phyloP scores from a whole-genome alignment of 2,888 invertebrate species.

The Mycalesis mineus region DNA sequence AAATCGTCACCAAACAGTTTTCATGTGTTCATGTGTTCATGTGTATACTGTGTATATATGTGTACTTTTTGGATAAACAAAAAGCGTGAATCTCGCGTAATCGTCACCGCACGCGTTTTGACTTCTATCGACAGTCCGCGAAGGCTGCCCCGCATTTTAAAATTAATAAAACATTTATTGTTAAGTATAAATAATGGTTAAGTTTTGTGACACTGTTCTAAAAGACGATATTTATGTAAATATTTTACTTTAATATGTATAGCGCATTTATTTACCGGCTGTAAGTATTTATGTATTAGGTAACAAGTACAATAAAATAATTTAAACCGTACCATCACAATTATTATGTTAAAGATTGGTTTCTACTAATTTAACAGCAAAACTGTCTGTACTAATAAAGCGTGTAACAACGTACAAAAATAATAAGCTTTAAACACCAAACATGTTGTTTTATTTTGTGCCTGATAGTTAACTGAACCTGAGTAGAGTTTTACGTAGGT shows the following conservation, averaged over 20 bases:
- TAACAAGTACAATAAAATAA: constrained; percentile 42
- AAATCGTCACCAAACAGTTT: too few species aligned
- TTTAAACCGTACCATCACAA: constrained; percentile 39
- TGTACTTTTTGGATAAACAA: too few species aligned
- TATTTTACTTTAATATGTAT: constrained; percentile 62
- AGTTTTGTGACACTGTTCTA: constrained; percentile 10
- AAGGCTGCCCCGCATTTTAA: too few species aligned
- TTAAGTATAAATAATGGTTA: too few species aligned
- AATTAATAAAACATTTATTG: too few species aligned
- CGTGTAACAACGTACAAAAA: constrained; percentile 74
- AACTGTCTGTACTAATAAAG: constrained; percentile 61
- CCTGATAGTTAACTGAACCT: background rate
- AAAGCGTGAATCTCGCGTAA: too few species aligned
- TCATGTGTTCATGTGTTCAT: too few species aligned
- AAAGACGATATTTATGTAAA: constrained; percentile 48
- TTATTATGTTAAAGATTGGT: constrained; percentile 31
- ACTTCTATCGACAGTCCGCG: too few species aligned
- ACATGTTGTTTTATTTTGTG: constrained; percentile 34
- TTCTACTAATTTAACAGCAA: constrained; percentile 47
- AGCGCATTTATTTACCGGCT: constrained; percentile 72
- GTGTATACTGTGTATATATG: too few species aligned
- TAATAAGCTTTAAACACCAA: constrained; percentile 72
- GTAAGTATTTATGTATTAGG: constrained; percentile 59
- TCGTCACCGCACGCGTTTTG: too few species aligned
- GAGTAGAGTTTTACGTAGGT: too few species aligned